These are phyloP conservation scores for Fregata magnificens DNA, from an alignment of 2,113 vertebrate species.

Conservation along the genomic window DNA sequence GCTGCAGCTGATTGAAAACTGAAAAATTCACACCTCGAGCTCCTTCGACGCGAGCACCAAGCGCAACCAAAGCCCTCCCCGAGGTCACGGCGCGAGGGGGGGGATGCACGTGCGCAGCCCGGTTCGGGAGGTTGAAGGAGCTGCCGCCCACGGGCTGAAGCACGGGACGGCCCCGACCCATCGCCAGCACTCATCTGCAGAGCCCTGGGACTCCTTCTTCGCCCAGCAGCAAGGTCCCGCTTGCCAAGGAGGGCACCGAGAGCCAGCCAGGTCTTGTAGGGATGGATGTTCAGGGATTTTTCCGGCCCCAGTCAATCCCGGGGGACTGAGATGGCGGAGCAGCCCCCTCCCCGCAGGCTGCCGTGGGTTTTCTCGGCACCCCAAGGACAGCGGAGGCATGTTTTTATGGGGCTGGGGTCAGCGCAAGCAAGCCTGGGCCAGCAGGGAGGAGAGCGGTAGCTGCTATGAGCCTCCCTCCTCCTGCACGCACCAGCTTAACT, in stretches of 20 bases:
- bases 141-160: not conserved
- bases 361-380: not conserved
- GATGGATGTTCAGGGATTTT: not conserved
- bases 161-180: not conserved
- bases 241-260: not conserved
- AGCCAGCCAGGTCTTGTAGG: not conserved
- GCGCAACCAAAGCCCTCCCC: not conserved
- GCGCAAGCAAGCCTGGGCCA: not conserved
- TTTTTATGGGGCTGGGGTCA: not conserved
- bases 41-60: not conserved
- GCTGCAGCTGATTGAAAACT: not conserved
- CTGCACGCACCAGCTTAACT: not conserved
- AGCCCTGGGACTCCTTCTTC: not conserved
- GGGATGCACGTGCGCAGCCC: too few relatives aligned
- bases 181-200: too few relatives aligned
- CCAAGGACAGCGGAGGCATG: not conserved
- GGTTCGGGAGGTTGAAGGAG: not conserved
- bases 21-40: not conserved
- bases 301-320: not conserved
- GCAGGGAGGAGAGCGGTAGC: not conserved
- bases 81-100: rapidly evolving
- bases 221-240: not conserved
- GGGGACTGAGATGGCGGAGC: not conserved
- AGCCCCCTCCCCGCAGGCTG: not conserved
- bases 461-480: not conserved